Evolutionary conservation across 2,113 vertebrate species (phyloP), one percentile per base, ranked within the genome.

Genomic region (Egretta garzetta): DNA sequence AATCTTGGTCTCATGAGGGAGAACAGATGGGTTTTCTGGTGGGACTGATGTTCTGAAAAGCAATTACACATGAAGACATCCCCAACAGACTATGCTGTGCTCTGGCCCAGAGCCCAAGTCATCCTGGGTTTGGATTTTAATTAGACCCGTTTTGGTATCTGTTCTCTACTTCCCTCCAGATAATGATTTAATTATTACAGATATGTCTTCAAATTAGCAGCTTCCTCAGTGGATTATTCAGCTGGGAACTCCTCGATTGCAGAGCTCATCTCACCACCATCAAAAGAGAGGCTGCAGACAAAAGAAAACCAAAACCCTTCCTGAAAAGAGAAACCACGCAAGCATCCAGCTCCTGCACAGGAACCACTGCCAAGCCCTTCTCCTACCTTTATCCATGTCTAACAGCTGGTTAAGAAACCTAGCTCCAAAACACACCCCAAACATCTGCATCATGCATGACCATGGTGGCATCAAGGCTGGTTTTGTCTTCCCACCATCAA

Each of bases 101-200:
- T 85, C 88, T 97, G 96, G 94, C 93, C 90, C 75, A 47, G 49
- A 93, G 95, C 95, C 94, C 53, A 70, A 94, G 67, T 91, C 90
- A 93, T 90, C 77, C 66, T 49, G 72, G 68, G 72, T 80, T 88
- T 88, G 90, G 90, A 84, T 96, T 97, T 97, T 97, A 97, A 97
- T 96, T 96, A 97, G 90, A 43, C 70, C 41, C 3, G 0, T 88
- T 96, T 92, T 83, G 67, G 88, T 90, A 93, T 95, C 92, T 95
- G 93, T 77, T 96, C 90, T 79, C 85, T 76, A 71, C 88, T 86
- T 96, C 60, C 95, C 92, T 96, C 81, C 71, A 95, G 97, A 97
- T 94, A 96, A 92, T 74, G 90, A 95, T 96, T 97, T 95, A 96
- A 97, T 97, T 97, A 97, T 96, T 92, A 92, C 86, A 96, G 95